These are phyloP conservation scores for Microplitis demolitor DNA, from an alignment of 1,140 invertebrate species.

Conservation along the genomic window DNA sequence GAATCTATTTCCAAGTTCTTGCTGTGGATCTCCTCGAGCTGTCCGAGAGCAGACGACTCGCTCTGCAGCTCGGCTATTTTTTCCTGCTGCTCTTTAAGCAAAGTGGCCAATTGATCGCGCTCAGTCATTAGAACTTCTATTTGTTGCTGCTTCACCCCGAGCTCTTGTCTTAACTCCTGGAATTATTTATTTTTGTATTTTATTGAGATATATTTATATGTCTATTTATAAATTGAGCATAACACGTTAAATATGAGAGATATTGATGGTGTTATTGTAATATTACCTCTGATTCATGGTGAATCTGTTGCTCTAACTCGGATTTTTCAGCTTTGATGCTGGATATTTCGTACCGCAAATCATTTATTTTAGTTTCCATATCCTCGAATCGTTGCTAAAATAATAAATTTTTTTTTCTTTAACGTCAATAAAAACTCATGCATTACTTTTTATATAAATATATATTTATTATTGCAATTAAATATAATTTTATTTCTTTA, in stretches of 20 bases:
- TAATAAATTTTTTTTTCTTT: conserved; percentile 40
- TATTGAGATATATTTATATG: no score
- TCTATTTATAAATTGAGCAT: no score
- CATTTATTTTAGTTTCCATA: conserved; percentile 58
- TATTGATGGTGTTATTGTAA: no score
- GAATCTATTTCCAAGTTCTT: conserved; percentile 4
- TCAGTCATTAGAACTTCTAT: background rate
- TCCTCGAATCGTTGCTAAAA: conserved; percentile 59
- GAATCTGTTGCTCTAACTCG: conserved; percentile 51
- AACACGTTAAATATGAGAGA: no score
- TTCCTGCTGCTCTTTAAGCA: conserved; percentile 39
- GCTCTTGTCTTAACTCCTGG: no score
- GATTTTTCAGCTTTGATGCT: conserved; percentile 53
- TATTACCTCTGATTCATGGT: conserved; percentile 52
- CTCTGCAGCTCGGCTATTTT: conserved; percentile 42
- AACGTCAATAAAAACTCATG: conserved; percentile 45
- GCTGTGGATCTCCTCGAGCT: no score
- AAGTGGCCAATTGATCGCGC: background rate
- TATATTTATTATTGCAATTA: conserved; percentile 11
- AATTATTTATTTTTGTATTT: no score
- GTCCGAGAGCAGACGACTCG: no score
- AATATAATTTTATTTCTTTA: background rate
- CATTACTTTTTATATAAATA: background rate
- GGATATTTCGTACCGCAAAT: conserved; percentile 53
- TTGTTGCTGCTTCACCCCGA: no score